Percentiles rank a stretch among this genome's conserved stretches.
Conservation (phyloP, 2,113 vertebrate genomes). For the Mystacornis crossleyi region DNA sequence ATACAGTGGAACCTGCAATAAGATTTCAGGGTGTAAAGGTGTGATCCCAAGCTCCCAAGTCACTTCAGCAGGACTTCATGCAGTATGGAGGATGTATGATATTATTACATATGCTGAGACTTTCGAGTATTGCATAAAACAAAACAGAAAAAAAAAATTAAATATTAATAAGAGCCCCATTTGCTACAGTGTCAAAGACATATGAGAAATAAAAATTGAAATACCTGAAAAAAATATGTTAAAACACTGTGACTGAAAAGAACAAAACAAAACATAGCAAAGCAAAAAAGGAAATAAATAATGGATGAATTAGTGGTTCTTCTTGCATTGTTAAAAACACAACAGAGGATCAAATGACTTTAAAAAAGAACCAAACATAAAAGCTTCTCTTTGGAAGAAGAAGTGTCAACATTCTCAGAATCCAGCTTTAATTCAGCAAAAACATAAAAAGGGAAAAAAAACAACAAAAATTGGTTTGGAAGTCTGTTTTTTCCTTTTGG, state of each 20-base stretch:
- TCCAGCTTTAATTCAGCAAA: background rate
- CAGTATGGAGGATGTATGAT: background rate
- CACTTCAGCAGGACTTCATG: background rate
- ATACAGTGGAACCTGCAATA: background rate
- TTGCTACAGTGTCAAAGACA: background rate
- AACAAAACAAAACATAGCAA: constrained; percentile 16
- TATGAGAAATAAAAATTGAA: background rate
- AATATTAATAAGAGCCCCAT: background rate
- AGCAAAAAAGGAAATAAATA: constrained; percentile 47
- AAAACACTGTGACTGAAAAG: background rate
- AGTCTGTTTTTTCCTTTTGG: background rate
- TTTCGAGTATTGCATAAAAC: background rate
- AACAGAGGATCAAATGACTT: constrained; percentile 8
- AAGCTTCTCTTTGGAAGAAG: constrained; percentile 3
- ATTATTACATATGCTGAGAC: background rate
- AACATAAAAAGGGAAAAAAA: background rate
- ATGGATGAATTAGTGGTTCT: constrained; percentile 15
- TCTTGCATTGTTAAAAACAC: constrained; percentile 30
- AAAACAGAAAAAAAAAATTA: background rate
- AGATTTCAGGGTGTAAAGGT: background rate
- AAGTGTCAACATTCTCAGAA: constrained; percentile 18
- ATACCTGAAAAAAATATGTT: background rate
- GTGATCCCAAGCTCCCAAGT: background rate
- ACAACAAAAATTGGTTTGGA: background rate
- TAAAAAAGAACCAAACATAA: constrained; percentile 1